Conservation (phyloP, 1,140 invertebrate species). For the Diorhabda carinulata region DNA sequence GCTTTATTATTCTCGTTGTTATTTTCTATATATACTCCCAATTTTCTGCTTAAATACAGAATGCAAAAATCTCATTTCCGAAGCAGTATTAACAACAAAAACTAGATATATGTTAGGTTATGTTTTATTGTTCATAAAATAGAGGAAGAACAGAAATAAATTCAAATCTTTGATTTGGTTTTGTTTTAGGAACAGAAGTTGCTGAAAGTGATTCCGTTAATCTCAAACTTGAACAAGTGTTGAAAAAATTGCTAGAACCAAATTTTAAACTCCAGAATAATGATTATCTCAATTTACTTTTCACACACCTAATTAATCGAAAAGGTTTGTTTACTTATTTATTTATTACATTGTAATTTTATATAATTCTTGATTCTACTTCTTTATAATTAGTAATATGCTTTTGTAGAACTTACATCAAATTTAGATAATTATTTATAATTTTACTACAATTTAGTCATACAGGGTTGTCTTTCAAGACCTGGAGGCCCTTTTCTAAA, state of each 20-base stretch:
- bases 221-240: slow-evolving; percentile 44
- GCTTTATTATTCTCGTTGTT: too few relatives aligned
- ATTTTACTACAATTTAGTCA: too few relatives aligned
- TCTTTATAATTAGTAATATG: too few relatives aligned
- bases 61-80: not conserved
- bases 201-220: not conserved
- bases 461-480: too few relatives aligned
- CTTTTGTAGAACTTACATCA: too few relatives aligned
- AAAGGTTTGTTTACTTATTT: too few relatives aligned
- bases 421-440: too few relatives aligned
- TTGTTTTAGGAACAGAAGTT: not conserved
- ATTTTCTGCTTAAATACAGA: not conserved
- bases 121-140: not conserved
- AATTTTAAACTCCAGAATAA: slow-evolving; percentile 50
- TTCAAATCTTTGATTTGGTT: not conserved
- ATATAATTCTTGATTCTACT: too few relatives aligned
- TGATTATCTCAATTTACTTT: slow-evolving; percentile 52
- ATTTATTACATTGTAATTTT: too few relatives aligned
- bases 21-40: too few relatives aligned
- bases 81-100: not conserved
- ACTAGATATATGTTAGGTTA: not conserved
- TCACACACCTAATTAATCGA: slow-evolving; percentile 47
- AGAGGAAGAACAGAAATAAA: not conserved
- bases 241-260: slow-evolving; percentile 48
- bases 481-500: too few relatives aligned